Evolutionary conservation across 2,113 vertebrate species (phyloP), one percentile per base, ranked within the genome.

Genomic region (Egretta garzetta): DNA sequence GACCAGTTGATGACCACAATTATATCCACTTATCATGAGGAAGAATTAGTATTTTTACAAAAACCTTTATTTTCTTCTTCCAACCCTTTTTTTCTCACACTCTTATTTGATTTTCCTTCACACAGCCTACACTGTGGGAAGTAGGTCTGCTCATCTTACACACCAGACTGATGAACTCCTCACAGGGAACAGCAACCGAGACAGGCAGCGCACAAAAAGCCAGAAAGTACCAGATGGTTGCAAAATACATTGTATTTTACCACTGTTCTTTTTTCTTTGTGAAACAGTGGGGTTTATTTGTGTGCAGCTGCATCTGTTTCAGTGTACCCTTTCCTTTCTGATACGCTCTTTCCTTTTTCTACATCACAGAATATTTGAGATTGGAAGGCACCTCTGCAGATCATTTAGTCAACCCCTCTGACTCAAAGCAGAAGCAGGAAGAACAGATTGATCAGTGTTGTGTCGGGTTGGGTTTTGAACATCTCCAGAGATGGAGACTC

Each of bases 401-500:
- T 45, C 19, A 41, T 27, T 24, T 55, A 50, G 19, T 60, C 35
- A 85, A 27, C 3, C 2, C 1, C 12, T 12, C 3, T 3, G 3
- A 45, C 23, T n/a, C 39, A 62, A 50, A 80, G 10, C 30, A 50
- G 43, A 21, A 19, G n/a, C 8, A 64, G 27, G n/a, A 55, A 68
- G 12, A 80, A 5, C 32, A 67, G 26, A 28, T 50, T 83, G 4
- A 7, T 53, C 14, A 37, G 33, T 39, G 15, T 10, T 0, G 0
- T 35, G 9, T 30, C n/a, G 1, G 0, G 6, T 11, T 59, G 4
- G 4, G 4, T 56, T 80, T 75, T 68, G 18, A 84, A 30, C 22
- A 59, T 16, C 12, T 80, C 10, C 43, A 80, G 45, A 30, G 47
- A 49, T 2, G 3, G 20, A 62, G 14, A 58, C 23, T 43, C 27